These are phyloP conservation scores for Apostichopus californicus DNA, from an alignment of 35 echinoderm and acorn worm species.

Conservation along the genomic window DNA sequence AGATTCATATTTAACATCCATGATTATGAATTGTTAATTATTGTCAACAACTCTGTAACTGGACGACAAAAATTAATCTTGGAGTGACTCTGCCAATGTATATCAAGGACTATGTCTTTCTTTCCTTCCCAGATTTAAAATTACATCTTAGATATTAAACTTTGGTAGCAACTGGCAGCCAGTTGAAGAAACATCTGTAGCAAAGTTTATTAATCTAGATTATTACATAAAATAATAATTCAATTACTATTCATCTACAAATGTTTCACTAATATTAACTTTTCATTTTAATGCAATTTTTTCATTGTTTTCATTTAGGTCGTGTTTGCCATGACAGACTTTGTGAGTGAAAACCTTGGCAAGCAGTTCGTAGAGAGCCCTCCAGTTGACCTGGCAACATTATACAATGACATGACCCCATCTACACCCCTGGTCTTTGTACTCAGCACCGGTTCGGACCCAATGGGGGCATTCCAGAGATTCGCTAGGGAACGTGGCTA, in stretches of 20 bases:
- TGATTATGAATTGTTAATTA: no score
- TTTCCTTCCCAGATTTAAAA: no score
- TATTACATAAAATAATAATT: neutral
- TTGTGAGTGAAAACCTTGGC: constrained; percentile 94
- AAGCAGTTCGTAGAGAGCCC: constrained; percentile 97
- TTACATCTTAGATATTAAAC: no score
- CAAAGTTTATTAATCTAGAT: neutral
- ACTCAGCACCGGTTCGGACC: constrained; percentile 95
- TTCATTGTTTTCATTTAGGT: constrained; percentile 59
- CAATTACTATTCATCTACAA: no score
- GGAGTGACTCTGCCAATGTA: no score
- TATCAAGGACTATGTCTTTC: no score
- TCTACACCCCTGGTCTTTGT: constrained; percentile 93
- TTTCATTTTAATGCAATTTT: no score
- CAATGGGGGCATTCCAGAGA: constrained; percentile 97
- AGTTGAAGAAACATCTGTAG: no score
- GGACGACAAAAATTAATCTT: no score
- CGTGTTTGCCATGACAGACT: constrained; percentile 96
- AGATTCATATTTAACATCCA: no score
- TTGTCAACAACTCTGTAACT: no score
- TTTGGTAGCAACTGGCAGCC: no score
- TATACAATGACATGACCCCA: constrained; percentile 91
- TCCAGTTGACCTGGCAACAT: constrained; percentile 80
- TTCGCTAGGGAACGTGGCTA: constrained; percentile 93
- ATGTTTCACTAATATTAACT: neutral